A percentile compares a stretch with the other conserved stretches of the same genome.
Conservation (phyloP, 2,888 invertebrate species). For the Noctua pronuba region DNA sequence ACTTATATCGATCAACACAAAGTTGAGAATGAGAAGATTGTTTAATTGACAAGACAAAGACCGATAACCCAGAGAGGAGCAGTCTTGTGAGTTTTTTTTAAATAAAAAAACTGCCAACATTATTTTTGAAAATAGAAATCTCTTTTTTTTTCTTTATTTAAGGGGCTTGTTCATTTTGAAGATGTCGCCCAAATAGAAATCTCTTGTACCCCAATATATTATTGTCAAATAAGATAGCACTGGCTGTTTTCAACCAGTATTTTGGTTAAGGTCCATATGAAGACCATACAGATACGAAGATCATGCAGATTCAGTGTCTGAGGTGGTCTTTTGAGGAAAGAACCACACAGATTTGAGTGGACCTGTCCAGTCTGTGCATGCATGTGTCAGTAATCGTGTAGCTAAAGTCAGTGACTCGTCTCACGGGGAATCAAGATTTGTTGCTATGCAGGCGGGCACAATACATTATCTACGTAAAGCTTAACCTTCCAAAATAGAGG, state of each 20-base stretch:
- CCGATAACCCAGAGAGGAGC: no score
- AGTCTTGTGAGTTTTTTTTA: no score
- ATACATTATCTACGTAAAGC: background rate
- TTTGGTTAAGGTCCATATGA: background rate
- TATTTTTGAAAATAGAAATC: no score
- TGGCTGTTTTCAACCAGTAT: no score
- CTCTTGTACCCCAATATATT: no score
- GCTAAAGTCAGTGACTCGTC: background rate
- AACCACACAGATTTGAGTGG: background rate
- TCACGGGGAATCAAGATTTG: constrained; percentile 5
- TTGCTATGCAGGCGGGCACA: constrained; percentile 21
- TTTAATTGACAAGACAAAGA: background rate
- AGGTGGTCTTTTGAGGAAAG: background rate
- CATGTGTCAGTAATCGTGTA: background rate
- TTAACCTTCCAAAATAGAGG: background rate
- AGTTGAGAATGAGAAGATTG: background rate
- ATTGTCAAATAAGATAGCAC: no score
- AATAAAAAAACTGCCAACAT: no score
- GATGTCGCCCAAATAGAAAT: no score
- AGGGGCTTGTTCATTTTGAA: no score
- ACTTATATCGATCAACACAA: no score
- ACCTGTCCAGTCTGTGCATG: background rate
- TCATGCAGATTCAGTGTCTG: background rate
- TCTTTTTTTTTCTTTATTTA: no score
- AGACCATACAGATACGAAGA: background rate